phyloP scores from a whole-genome alignment of 2,113 vertebrate species.

The Eira barbara region DNA sequence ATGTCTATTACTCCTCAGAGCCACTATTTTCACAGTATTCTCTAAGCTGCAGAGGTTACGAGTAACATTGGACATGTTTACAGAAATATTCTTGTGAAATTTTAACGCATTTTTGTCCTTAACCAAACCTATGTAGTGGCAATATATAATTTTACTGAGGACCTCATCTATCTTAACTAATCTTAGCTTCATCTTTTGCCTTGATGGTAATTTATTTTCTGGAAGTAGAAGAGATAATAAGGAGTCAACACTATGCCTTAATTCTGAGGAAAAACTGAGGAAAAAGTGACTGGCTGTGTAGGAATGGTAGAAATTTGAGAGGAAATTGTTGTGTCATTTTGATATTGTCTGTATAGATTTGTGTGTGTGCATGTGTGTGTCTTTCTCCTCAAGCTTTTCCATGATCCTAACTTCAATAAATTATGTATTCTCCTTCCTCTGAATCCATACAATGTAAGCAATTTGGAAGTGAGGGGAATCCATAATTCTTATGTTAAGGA shows the following conservation, averaged over 20 bases:
- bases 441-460: not conserved
- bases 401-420: not conserved
- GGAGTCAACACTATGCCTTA: not conserved
- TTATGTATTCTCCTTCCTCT: not conserved
- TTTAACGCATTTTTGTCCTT: not conserved
- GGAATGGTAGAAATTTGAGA: not conserved
- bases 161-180: not conserved
- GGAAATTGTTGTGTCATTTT: not conserved
- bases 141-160: not conserved
- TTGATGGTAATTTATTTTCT: not conserved
- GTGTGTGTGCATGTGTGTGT: not conserved
- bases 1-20: not conserved
- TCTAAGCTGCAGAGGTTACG: not conserved
- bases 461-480: not conserved
- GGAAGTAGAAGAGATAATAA: not conserved
- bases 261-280: not conserved
- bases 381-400: not conserved
- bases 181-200: conserved; percentile 11
- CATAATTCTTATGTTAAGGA: not conserved
- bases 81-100: not conserved
- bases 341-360: not conserved
- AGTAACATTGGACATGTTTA: not conserved
- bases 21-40: not conserved
- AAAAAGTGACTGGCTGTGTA: not conserved
- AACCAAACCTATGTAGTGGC: not conserved